These are phyloP conservation scores for Geophilus truncorum DNA, from an alignment of 2,888 invertebrate genomes.

Conservation along the genomic window DNA sequence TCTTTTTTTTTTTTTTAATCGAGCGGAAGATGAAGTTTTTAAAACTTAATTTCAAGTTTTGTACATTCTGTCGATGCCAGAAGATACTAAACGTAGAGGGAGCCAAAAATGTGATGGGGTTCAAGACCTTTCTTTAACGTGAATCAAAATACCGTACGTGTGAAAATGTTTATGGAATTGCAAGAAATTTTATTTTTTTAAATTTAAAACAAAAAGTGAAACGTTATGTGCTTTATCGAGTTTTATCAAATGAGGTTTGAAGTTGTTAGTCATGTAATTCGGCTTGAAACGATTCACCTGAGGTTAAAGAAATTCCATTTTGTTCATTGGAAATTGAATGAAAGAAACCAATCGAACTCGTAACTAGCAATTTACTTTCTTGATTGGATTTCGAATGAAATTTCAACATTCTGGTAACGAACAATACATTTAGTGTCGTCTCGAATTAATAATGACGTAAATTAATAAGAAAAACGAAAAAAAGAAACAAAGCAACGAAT, in stretches of 20 bases:
- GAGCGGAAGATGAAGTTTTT: neutral
- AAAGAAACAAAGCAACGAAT: neutral
- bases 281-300: neutral
- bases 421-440: neutral
- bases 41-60: neutral
- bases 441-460: neutral
- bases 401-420: neutral
- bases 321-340: neutral
- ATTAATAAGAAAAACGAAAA: neutral
- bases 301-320: conserved; percentile 3
- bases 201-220: too few species aligned
- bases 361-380: neutral
- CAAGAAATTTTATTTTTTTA: too few species aligned
- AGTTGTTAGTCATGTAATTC: neutral
- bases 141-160: too few species aligned
- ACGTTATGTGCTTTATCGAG: neutral
- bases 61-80: neutral
- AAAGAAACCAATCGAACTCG: neutral
- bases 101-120: too few species aligned
- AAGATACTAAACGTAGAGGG: neutral
- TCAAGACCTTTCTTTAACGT: too few species aligned
- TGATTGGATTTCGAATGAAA: neutral
- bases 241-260: neutral
- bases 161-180: too few species aligned
- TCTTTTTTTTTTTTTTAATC: neutral